A percentile compares a stretch with the other conserved stretches of the same genome.
phyloP scores from a whole-genome alignment of 2,113 vertebrate species.

The Xiphophorus hellerii region DNA sequence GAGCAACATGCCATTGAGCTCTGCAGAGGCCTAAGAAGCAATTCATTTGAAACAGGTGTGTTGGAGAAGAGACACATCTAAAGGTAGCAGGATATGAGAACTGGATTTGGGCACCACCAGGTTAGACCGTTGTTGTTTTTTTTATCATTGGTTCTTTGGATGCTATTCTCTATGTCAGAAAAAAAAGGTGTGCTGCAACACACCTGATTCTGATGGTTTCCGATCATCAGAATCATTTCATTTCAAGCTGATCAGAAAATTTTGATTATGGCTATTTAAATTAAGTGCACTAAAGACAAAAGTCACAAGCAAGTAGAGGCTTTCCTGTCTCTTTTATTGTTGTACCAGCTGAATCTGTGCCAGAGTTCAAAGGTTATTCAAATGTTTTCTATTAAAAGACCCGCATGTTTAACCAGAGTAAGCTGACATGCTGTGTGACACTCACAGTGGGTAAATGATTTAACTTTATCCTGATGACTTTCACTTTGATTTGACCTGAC shows the following conservation, averaged over 20 bases:
- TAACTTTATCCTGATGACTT: background rate
- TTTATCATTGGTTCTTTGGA: too few species aligned
- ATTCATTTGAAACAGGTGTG: too few species aligned
- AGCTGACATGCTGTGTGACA: background rate
- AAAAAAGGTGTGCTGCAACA: background rate
- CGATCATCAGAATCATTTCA: background rate
- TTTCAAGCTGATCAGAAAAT: background rate
- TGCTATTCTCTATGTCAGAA: too few species aligned
- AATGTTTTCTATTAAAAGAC: background rate
- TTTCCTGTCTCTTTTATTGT: conserved; percentile 63
- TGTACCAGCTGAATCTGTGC: background rate
- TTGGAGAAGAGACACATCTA: too few species aligned
- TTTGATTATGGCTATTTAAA: background rate
- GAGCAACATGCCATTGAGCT: too few species aligned
- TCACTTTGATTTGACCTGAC: background rate
- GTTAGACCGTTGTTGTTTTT: too few species aligned
- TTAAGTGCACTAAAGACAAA: background rate
- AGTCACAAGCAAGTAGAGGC: conserved; percentile 51
- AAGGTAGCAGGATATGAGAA: too few species aligned
- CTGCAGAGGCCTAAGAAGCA: too few species aligned
- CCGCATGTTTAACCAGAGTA: background rate
- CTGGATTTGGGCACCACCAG: too few species aligned
- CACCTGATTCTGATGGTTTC: background rate
- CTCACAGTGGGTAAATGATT: conserved; percentile 4
- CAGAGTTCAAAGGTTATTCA: background rate